Evolutionary conservation across 2,888 invertebrate genomes (phyloP).

Genomic region (Eupithecia abbreviata): DNA sequence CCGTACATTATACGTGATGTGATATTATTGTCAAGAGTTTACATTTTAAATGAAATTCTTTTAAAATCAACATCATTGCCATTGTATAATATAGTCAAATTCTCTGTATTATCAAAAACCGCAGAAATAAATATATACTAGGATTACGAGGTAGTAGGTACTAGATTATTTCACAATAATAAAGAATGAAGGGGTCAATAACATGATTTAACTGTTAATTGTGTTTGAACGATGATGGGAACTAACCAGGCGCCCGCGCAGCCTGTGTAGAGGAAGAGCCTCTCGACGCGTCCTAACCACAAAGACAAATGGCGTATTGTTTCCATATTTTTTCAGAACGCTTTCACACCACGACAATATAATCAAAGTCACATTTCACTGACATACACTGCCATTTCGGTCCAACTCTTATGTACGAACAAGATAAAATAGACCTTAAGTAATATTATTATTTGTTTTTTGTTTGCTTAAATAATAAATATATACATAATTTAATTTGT

Average conservation of each 20-base stretch:
- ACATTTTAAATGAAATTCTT: no score
- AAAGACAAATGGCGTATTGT: constrained; percentile 28
- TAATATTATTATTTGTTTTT: no score
- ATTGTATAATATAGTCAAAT: background rate
- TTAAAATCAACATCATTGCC: no score
- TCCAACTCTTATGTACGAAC: no score
- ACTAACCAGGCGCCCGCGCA: background rate
- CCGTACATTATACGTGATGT: background rate
- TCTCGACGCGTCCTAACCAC: background rate
- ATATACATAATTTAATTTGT: no score
- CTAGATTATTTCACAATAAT: background rate
- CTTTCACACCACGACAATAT: background rate
- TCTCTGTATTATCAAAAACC: background rate
- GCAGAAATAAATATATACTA: background rate
- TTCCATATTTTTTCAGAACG: constrained; percentile 1
- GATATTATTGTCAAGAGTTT: no score
- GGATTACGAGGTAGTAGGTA: no score
- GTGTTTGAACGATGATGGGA: constrained; percentile 26
- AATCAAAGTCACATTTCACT: background rate
- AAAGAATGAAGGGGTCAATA: constrained; percentile 19
- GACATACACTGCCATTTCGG: background rate
- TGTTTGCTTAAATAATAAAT: no score
- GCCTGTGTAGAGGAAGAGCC: background rate
- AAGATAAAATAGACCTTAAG: no score
- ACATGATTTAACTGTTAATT: constrained; percentile 27